phyloP scores from a whole-genome alignment of 2,797 vertebrate species.

The Echeneis naucrates region DNA sequence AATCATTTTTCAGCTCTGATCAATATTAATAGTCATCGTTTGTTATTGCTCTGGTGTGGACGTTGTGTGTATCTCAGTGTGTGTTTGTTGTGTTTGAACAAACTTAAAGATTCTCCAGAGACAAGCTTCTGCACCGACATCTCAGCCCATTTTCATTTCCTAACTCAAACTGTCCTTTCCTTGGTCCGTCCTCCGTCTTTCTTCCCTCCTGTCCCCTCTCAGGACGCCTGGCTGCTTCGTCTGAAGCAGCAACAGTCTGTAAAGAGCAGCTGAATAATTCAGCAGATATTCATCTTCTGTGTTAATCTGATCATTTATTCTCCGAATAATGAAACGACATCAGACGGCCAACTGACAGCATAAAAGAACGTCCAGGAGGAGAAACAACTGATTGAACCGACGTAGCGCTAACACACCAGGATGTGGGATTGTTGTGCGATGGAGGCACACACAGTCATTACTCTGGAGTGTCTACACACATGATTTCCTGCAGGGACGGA shows the following conservation, averaged over 20 bases:
- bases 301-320: neutral
- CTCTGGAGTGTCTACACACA: too few species aligned
- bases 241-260: slow-evolving; percentile 31
- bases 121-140: too few species aligned
- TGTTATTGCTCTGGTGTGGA: neutral
- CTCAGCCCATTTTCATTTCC: slow-evolving; percentile 22
- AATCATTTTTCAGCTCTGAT: neutral
- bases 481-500: too few species aligned
- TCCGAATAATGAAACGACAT: slow-evolving; percentile 17
- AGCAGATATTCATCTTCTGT: slow-evolving; percentile 20
- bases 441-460: too few species aligned
- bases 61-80: slow-evolving; percentile 1
- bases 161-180: neutral
- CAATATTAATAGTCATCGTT: neutral
- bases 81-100: slow-evolving; percentile 20
- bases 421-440: neutral
- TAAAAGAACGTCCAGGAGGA: neutral
- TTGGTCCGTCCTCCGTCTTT: neutral
- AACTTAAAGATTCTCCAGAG: slow-evolving; percentile 57
- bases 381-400: neutral
- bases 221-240: too few species aligned
- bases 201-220: too few species aligned
- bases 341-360: neutral
- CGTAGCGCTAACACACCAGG: neutral
- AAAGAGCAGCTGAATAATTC: slow-evolving; percentile 51